phyloP scores from a whole-genome alignment of 1,140 invertebrate species.

The Tetraneura akinire region DNA sequence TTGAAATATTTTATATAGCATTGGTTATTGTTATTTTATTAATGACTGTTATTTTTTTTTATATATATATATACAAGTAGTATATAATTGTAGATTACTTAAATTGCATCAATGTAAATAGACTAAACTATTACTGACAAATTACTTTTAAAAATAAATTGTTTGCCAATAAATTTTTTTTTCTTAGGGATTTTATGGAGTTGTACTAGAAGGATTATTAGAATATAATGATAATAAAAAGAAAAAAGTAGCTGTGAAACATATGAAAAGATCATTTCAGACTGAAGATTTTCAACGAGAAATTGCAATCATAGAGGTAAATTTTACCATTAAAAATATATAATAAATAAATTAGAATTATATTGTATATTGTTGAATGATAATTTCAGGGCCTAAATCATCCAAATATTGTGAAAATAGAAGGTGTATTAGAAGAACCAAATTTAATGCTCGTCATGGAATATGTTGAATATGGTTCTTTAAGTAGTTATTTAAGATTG shows the following conservation, averaged over 20 bases:
- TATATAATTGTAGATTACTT: no score
- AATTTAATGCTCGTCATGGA: slow-evolving; percentile 85
- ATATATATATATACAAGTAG: no score
- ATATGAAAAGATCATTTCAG: slow-evolving; percentile 55
- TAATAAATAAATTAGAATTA: neutral
- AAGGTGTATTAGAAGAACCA: slow-evolving; percentile 76
- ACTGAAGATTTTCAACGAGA: slow-evolving; percentile 69
- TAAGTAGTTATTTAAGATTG: slow-evolving; percentile 76
- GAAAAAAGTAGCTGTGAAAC: slow-evolving; percentile 54
- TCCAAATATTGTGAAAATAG: slow-evolving; percentile 83
- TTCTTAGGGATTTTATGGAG: slow-evolving; percentile 70
- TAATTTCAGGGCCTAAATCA: slow-evolving; percentile 71
- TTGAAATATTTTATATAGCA: no score
- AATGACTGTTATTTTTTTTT: no score
- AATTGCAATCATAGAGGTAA: slow-evolving; percentile 76
- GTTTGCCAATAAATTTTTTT: slow-evolving; percentile 43
- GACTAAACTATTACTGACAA: neutral
- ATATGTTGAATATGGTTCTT: slow-evolving; percentile 77
- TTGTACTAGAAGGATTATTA: slow-evolving; percentile 69
- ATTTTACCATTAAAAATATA: neutral
- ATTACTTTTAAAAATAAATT: no score
- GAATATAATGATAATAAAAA: slow-evolving; percentile 61
- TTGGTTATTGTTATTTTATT: no score
- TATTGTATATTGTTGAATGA: slow-evolving; percentile 52
- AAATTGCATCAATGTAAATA: no score